A percentile compares a stretch with the other conserved stretches of the same genome.
phyloP scores from a whole-genome alignment of 2,113 vertebrate species.

The Carassius carassius region DNA sequence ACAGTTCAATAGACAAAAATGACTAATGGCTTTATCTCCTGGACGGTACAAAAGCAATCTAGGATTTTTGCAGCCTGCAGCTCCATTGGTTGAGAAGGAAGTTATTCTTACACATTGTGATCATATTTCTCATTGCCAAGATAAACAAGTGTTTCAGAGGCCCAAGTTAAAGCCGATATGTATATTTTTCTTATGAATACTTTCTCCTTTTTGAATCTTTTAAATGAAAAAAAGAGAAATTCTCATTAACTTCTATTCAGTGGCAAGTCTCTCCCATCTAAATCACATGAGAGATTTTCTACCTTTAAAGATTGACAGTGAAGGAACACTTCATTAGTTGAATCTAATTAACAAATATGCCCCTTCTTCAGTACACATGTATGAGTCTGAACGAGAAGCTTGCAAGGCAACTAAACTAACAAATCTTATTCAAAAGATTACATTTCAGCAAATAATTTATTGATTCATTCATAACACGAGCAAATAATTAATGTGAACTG shows the following conservation, averaged over 20 bases:
- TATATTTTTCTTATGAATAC: neutral
- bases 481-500: neutral
- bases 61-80: neutral
- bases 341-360: neutral
- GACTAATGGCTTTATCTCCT: neutral
- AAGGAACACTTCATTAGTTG: neutral
- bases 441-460: neutral
- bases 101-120: conserved; percentile 25
- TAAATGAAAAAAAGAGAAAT: neutral
- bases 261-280: neutral
- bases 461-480: neutral
- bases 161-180: neutral
- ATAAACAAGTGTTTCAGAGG: conserved; percentile 2
- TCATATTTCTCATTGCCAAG: conserved; percentile 21
- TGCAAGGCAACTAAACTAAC: neutral
- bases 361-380: no score
- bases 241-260: neutral
- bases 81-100: conserved; percentile 2
- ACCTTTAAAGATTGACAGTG: neutral
- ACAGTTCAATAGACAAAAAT: neutral
- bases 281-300: neutral
- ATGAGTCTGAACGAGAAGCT: no score
- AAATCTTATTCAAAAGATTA: neutral
- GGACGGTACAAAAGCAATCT: conserved; percentile 4
- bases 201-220: no score